Evolutionary conservation across 2,113 vertebrate species (phyloP).

Genomic region (Phycodurus eques): DNA sequence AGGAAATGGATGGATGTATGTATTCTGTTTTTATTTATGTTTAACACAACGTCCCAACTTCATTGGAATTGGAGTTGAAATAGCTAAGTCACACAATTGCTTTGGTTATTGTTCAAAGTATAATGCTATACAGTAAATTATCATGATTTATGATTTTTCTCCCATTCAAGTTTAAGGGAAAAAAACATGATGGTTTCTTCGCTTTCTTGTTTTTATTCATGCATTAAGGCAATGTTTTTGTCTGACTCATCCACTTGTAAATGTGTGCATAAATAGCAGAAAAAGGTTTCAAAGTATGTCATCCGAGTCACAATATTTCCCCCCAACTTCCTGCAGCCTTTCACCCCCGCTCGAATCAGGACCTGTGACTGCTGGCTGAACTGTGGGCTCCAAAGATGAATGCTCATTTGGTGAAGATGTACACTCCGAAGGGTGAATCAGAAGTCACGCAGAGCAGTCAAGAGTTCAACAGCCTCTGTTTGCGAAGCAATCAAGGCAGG

Average conservation of each 20-base stretch:
- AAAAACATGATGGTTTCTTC: not conserved
- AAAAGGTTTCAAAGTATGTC: not conserved
- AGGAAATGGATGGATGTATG: too few species aligned
- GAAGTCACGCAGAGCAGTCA: slow-evolving; percentile 39
- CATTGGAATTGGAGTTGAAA: too few species aligned
- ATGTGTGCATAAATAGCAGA: slow-evolving; percentile 8
- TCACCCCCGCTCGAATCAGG: not conserved
- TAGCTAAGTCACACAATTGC: too few species aligned
- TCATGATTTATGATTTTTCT: too few species aligned
- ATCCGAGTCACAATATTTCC: slow-evolving; percentile 27
- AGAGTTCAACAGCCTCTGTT: slow-evolving; percentile 49
- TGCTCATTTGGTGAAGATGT: slow-evolving; percentile 36
- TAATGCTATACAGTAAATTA: too few species aligned
- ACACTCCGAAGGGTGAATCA: slow-evolving; percentile 39
- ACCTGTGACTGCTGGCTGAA: slow-evolving; percentile 38
- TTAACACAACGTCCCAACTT: too few species aligned
- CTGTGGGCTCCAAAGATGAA: slow-evolving; percentile 46
- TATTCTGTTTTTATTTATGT: too few species aligned
- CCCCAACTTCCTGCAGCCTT: slow-evolving; percentile 22
- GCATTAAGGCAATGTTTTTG: slow-evolving; percentile 40
- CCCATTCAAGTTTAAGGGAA: not conserved
- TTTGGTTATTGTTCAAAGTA: too few species aligned
- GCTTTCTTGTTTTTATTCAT: not conserved
- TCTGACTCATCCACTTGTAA: slow-evolving; percentile 3
- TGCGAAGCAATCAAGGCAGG: slow-evolving; percentile 33